Evolutionary conservation across 2,888 invertebrate species (phyloP), one percentile per base, ranked within the genome.

Genomic region (Cheilosia vernalis): DNA sequence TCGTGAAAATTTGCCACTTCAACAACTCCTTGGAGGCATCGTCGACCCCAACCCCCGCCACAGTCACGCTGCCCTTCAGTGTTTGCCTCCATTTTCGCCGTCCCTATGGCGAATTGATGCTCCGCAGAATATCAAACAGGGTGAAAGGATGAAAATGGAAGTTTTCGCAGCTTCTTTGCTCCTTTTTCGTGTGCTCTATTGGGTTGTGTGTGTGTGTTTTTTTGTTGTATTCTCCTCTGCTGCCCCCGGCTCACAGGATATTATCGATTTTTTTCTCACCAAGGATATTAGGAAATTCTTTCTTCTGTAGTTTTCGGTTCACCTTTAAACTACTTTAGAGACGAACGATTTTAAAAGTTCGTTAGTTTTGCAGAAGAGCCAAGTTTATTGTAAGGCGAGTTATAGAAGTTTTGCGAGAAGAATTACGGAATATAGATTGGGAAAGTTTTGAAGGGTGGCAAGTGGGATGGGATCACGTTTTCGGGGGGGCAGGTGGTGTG

Each of bases 1-100:
- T 89, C 87, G 88, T 88, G 88, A 88, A 90, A 90, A 91, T 90
- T 91, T 90, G 91, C 90, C 91, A 91, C 91, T 91, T 90, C 91
- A 90, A 90, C 90, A 90, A 91, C 90, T 90, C 90, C 90, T 91
- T 90, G 89, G 90, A 88, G 90, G 89, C 88, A 89, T 56, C 56
- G 40, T 53, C 70, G 49, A 24, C 40, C 70, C 42, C 9, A n/a
- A n/a, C 30, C 7, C 30, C 30, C 27, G 27, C 27, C 13, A 37
- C 60, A n/a, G 13, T 17, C 37, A 37, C 13, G 13, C 37, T n/a
- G 47, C 55, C 21, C 17, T 13, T n/a, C 27, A 60, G 19, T 21
- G 27, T 15, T 15, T 15, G 42, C 24, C 72, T 60, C 70, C 74
- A 72, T 81, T 58, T 72, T 61, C 72, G 17, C 76, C 67, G 17